Evolutionary conservation across 2,888 invertebrate species (phyloP).

Genomic region (Noctua pronuba): DNA sequence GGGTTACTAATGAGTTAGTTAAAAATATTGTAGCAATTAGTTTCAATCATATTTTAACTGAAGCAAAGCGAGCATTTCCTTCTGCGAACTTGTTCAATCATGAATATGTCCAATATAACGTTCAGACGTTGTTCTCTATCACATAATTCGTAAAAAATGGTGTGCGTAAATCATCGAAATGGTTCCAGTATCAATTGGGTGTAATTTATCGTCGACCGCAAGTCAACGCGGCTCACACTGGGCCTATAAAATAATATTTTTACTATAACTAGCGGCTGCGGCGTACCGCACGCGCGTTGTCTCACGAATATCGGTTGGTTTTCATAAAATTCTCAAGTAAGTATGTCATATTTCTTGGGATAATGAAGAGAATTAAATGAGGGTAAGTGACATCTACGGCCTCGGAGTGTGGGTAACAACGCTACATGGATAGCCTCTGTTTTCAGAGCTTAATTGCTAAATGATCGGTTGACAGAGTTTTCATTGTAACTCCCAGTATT

Average conservation of each 20-base stretch:
- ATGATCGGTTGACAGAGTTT: background rate
- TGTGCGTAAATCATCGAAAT: conserved; percentile 56
- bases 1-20: conserved; percentile 47
- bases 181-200: conserved; percentile 50
- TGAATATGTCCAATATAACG: background rate
- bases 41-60: background rate
- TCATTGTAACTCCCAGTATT: background rate
- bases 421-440: background rate
- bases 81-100: background rate
- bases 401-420: conserved; percentile 20
- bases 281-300: conserved; percentile 65
- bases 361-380: conserved; percentile 23
- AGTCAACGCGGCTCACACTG: conserved; percentile 59
- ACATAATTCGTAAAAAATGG: conserved; percentile 28
- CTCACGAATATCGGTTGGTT: conserved; percentile 74
- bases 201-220: conserved; percentile 62
- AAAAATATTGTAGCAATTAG: conserved; percentile 37
- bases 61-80: conserved; percentile 36
- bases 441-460: conserved; percentile 13
- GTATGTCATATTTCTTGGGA: conserved; percentile 63
- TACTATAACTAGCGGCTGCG: conserved; percentile 52
- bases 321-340: conserved; percentile 56
- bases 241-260: conserved; percentile 65
- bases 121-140: conserved; percentile 7
- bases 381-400: conserved; percentile 16